Evolutionary conservation across 1,140 invertebrate species (phyloP).

Genomic region (Pygmarrhopalites habei): DNA sequence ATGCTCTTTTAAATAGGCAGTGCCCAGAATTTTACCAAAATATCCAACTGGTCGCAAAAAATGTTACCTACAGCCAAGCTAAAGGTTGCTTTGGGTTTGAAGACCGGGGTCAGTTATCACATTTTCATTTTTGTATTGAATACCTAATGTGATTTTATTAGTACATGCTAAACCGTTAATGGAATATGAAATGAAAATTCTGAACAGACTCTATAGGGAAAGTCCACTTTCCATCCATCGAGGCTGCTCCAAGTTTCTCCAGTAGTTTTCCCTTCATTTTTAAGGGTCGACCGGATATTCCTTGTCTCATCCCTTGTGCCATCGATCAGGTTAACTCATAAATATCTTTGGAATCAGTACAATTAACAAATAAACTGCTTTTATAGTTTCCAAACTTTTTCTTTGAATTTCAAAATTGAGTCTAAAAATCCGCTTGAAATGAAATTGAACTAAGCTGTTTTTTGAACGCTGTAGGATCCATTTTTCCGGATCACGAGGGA

Average conservation of each 20-base stretch:
- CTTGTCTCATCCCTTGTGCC: conserved; percentile 94
- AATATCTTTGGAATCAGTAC: too few relatives aligned
- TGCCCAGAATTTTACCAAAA: conserved; percentile 87
- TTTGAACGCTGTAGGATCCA: too few relatives aligned
- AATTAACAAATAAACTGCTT: too few relatives aligned
- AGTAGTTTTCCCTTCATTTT: conserved; percentile 96
- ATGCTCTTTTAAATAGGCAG: conserved; percentile 52
- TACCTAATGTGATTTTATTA: not conserved
- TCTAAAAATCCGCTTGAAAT: too few relatives aligned
- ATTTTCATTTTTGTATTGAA: too few relatives aligned
- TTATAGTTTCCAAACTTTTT: too few relatives aligned
- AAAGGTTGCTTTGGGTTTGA: conserved; percentile 94
- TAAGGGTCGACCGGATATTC: conserved; percentile 64
- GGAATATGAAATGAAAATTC: too few relatives aligned
- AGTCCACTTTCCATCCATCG: conserved; percentile 91
- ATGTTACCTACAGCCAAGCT: conserved; percentile 90
- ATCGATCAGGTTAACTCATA: too few relatives aligned
- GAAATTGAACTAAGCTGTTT: too few relatives aligned
- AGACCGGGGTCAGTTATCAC: conserved; percentile 58
- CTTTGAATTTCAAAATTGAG: too few relatives aligned
- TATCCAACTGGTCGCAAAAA: conserved; percentile 83
- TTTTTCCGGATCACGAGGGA: conserved; percentile 98
- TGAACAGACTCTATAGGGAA: conserved; percentile 76
- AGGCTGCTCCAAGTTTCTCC: conserved; percentile 91
- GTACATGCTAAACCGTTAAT: too few relatives aligned